Percentiles rank a stretch among this genome's conserved stretches.
phyloP scores from a whole-genome alignment of 2,888 invertebrate species.

The Caenorhabditis virilis region DNA sequence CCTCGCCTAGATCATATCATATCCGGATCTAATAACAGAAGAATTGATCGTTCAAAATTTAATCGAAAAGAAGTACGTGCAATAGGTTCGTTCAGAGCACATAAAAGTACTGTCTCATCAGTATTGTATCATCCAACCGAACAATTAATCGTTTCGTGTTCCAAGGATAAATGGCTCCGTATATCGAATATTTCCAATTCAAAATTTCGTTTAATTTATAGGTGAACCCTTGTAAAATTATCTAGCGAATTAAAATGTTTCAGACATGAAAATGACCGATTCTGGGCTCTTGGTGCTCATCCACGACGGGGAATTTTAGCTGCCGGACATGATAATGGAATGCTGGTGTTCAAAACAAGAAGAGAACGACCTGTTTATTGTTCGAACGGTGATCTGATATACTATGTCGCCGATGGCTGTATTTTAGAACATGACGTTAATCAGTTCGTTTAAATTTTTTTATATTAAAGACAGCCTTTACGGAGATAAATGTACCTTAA shows the following conservation, averaged over 20 bases:
- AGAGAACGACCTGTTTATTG: constrained; percentile 94
- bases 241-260: not conserved
- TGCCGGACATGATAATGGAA: constrained; percentile 97
- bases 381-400: constrained; percentile 87
- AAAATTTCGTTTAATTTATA: constrained; percentile 86
- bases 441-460: constrained; percentile 14
- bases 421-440: not conserved
- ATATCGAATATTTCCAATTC: constrained; percentile 98
- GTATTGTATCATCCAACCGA: constrained; percentile 92
- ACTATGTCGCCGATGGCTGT: constrained; percentile 86
- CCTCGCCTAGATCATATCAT: constrained; percentile 90
- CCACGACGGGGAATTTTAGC: constrained; percentile 94
- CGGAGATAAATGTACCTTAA: too few relatives aligned
- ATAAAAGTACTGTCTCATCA: constrained; percentile 98
- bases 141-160: constrained; percentile 92
- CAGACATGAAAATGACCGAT: constrained; percentile 88
- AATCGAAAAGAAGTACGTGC: constrained; percentile 85
- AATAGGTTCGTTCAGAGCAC: constrained; percentile 92
- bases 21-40: constrained; percentile 95
- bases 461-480: too few relatives aligned
- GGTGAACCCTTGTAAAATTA: constrained; percentile 69
- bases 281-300: constrained; percentile 95
- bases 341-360: constrained; percentile 80
- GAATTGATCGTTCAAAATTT: constrained; percentile 90
- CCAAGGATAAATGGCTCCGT: constrained; percentile 94